Base-by-base conservation (phyloP, 2,113 vertebrate genomes). In the Lepus timidus region DNA sequence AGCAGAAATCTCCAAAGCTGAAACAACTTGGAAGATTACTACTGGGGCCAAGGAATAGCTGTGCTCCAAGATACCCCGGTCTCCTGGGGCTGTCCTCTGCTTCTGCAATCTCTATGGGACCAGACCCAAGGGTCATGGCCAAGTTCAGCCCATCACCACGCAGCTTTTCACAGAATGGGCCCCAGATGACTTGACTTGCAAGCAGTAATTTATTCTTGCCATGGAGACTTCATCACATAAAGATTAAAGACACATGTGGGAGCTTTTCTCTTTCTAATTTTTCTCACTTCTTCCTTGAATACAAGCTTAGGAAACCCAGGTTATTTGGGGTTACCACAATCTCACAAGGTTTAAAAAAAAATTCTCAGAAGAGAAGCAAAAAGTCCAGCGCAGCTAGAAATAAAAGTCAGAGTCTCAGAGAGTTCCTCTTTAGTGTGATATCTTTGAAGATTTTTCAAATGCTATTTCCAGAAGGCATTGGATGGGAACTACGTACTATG, bases 171-270 rank as follows among this genome's bases (percentile, higher is more conserved):
- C 49, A 79, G 13, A 92, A 22, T 36, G 51, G 85, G 20, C 19
- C 64, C 55, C 13, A 62, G 70, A 62, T 5, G 3, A n/a, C 58
- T 20, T 12, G 33, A 62, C 11, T 68, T 52, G 31, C 33, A 89
- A 55, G 87, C 73, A 79, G 82, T 44, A 67, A 78, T 90, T 88
- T 85, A 73, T 91, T 95, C 94, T 89, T 87, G 44, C 93, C 64
- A 90, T 52, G 75, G 9, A 92, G 52, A 51, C 55, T 85, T 80
- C 85, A 79, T 82, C 82, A 19, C 31, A 94, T 85, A 68, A 88
- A 96, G 92, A 96, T 92, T 90, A 88, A 96, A 95, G 90, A 90
- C 85, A 96, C 55, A 51, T 61, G 85, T 95, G 65, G 97, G 95
- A 87, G 87, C 93, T 85, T 73, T 74, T 73, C 58, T 64, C 5